Evolutionary conservation across 2,113 vertebrate genomes (phyloP), one percentile per base, ranked within the genome.

Genomic region (Lophura nycthemera): DNA sequence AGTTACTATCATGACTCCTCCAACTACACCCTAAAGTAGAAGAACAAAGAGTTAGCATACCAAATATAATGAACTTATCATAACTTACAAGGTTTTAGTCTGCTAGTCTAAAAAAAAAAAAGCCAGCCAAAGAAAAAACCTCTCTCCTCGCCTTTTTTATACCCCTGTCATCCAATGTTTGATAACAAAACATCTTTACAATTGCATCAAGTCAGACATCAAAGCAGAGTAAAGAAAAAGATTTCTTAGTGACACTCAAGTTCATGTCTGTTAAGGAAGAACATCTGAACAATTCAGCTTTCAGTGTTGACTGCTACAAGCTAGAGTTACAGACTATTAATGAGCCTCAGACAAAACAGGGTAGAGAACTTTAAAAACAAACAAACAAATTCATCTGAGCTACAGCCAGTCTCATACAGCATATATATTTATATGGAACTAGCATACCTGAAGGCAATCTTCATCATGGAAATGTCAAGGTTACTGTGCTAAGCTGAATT

Each of bases 1-100:
- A 7, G 99, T 99, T 86, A 99, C 99, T 38, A 99, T 99, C 98
- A 99, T 98, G 80, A 99, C 99, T 10, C 99, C 99, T 24, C 99
- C 99, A 29, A 99, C 99, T 11, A 99, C 99, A 0, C 99, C 99
- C 99, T 99, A 13, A 74, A 95, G 90, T 17, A 90, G 40, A 89
- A 81, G 76, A 85, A 76, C 32, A 40, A 70, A 71, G 36, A 88
- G 47, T 96, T 78, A 94, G 66, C 11, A 65, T 14, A 84, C 50
- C 24, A 59, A 16, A 63, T 10, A 7, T 42, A 72, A 78, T 64
- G 38, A 13, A 75, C 18, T 83, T 65, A 40, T 8, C 34, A 48
- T 22, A 72, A 61, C 10, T 24, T 17, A 48, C 1, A 38, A 65
- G 24, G 45, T 69, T 87, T 94, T 61, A 66, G 18, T 30, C 14